Conservation (phyloP, 2,888 invertebrate genomes). For the Halictus quadricinctus region DNA sequence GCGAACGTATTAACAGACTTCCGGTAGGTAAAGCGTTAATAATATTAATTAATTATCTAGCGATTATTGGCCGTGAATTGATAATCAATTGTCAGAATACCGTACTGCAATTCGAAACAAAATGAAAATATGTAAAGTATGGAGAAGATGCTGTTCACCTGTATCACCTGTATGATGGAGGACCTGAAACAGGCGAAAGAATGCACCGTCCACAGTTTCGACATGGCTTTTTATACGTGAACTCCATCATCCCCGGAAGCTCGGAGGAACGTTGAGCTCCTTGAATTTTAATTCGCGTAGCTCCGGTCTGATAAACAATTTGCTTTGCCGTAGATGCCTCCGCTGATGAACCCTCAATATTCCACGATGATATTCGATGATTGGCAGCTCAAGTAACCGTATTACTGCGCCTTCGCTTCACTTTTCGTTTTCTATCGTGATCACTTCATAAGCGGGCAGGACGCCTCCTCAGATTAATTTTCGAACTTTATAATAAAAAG, state of each 20-base stretch:
- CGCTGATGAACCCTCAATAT: constrained; percentile 67
- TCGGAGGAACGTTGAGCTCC: constrained; percentile 52
- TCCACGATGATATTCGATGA: constrained; percentile 67
- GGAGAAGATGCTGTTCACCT: constrained; percentile 43
- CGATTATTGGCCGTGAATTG: neutral
- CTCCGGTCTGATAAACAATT: constrained; percentile 72
- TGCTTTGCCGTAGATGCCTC: constrained; percentile 55
- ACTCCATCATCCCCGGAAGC: constrained; percentile 47
- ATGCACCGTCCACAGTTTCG: constrained; percentile 38
- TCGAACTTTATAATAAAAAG: neutral
- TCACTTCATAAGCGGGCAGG: neutral
- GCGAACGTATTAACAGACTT: neutral
- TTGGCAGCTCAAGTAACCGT: constrained; percentile 70
- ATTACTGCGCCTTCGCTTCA: constrained; percentile 57
- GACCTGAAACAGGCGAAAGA: constrained; percentile 49
- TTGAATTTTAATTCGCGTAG: constrained; percentile 75
- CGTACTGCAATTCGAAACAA: neutral
- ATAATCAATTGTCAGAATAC: neutral
- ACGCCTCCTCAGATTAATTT: neutral
- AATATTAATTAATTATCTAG: neutral
- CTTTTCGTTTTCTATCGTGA: constrained; percentile 1
- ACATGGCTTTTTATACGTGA: constrained; percentile 68
- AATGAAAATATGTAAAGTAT: neutral
- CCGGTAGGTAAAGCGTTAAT: neutral
- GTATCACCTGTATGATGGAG: constrained; percentile 53